Conservation (phyloP, 1,140 invertebrate genomes). For the Idris sp. region DNA sequence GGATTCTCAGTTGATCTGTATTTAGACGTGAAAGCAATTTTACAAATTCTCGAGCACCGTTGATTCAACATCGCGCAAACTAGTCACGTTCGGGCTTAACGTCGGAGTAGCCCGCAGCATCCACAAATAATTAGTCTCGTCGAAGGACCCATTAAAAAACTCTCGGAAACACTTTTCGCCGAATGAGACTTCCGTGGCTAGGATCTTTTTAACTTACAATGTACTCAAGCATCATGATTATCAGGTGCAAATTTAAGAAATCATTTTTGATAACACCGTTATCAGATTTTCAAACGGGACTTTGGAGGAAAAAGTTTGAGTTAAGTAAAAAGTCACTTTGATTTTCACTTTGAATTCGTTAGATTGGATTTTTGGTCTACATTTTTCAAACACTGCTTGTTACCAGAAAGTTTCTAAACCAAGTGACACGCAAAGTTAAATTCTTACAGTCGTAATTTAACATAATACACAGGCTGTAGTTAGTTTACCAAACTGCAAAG, state of each 20-base stretch:
- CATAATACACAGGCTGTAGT: conserved; percentile 41
- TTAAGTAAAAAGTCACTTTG: too few species aligned
- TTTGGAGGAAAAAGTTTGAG: too few species aligned
- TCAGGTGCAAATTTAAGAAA: conserved; percentile 18
- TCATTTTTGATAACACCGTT: conserved; percentile 11
- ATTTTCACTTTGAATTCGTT: too few species aligned
- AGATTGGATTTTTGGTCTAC: too few species aligned
- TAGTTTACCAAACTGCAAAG: conserved; percentile 45
- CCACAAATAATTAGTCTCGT: conserved; percentile 66
- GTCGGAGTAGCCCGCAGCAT: conserved; percentile 58
- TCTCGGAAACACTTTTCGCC: conserved; percentile 67
- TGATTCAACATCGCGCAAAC: conserved; percentile 57
- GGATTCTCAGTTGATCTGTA: conserved; percentile 44
- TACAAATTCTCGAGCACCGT: conserved; percentile 52
- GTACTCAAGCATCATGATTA: conserved; percentile 30
- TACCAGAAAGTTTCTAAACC: too few species aligned
- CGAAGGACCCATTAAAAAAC: conserved; percentile 67
- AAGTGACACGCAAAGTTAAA: conserved; percentile 19
- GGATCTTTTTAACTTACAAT: conserved; percentile 32
- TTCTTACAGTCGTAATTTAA: conserved; percentile 28
- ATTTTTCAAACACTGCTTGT: too few species aligned
- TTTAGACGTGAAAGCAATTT: conserved; percentile 54
- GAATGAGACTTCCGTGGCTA: conserved; percentile 55
- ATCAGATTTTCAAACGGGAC: conserved; percentile 4
- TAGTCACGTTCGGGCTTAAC: conserved; percentile 64